Percentiles rank a stretch among this genome's conserved stretches.
phyloP scores from a whole-genome alignment of 1,140 invertebrate species.

The Rhizoglyphus robini region DNA sequence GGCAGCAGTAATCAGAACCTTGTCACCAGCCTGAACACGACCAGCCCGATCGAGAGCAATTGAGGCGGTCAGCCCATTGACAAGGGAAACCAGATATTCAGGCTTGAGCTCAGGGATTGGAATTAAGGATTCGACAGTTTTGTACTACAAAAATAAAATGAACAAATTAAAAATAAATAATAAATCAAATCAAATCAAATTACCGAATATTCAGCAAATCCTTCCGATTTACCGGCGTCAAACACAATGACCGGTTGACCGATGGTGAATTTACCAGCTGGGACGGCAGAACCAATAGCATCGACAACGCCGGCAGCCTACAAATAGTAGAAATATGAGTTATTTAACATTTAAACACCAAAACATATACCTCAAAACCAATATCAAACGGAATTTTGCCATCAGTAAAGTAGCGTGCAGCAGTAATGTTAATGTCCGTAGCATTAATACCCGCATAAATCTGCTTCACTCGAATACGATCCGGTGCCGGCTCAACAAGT shows the following conservation, averaged over 20 bases:
- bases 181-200: no score
- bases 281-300: no score
- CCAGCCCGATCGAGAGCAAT: not conserved
- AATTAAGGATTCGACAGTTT: not conserved
- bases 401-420: constrained; percentile 20
- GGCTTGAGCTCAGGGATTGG: not conserved
- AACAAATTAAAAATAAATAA: no score
- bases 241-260: no score
- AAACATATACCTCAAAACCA: constrained; percentile 23
- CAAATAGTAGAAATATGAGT: no score
- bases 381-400: constrained; percentile 19
- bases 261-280: no score
- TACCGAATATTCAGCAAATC: not conserved
- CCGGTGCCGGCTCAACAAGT: not conserved
- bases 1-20: no score
- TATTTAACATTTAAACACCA: no score
- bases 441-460: constrained; percentile 20
- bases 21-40: no score
- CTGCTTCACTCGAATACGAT: constrained; percentile 16
- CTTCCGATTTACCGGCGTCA: not conserved
- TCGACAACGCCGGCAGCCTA: no score
- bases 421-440: constrained; percentile 23
- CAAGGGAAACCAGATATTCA: not conserved
- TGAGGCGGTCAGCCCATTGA: not conserved
- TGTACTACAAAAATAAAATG: no score